These are phyloP conservation scores for Meleagris gallopavo DNA, from an alignment of 2,113 vertebrate genomes.

Conservation along the genomic window DNA sequence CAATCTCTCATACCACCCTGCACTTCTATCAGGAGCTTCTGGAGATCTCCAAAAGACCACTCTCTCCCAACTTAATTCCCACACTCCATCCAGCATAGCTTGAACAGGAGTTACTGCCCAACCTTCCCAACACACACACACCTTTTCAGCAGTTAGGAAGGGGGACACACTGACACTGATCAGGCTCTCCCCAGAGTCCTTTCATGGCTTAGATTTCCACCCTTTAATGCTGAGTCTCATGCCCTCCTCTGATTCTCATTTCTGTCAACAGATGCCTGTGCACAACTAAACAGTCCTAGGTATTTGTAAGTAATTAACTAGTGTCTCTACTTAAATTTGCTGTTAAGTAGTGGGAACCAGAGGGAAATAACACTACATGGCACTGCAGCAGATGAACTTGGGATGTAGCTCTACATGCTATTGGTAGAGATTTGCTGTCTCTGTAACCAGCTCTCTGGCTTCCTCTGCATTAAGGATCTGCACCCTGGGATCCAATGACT, in stretches of 20 bases:
- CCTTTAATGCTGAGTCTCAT: background rate
- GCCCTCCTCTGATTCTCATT: background rate
- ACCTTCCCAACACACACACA: background rate
- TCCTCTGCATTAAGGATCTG: background rate
- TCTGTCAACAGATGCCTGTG: background rate
- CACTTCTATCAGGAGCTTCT: background rate
- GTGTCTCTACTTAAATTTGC: background rate
- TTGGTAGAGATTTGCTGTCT: background rate
- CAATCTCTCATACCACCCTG: background rate
- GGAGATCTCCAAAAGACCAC: background rate
- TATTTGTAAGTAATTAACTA: background rate
- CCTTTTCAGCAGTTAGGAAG: background rate
- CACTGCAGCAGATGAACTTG: background rate
- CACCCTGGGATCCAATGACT: accelerated
- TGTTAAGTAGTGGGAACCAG: background rate
- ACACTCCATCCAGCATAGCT: background rate
- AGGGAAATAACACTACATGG: background rate
- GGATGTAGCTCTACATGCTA: background rate
- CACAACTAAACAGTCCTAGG: background rate
- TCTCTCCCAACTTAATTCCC: background rate
- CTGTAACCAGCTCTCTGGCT: background rate
- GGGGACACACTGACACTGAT: background rate
- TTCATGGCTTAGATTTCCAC: background rate
- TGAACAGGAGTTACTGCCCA: background rate
- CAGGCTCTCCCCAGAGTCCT: background rate